Percentiles rank a stretch among this genome's conserved stretches.
Evolutionary conservation across 2,113 vertebrate species (phyloP).

Genomic region (Callithrix jacchus): DNA sequence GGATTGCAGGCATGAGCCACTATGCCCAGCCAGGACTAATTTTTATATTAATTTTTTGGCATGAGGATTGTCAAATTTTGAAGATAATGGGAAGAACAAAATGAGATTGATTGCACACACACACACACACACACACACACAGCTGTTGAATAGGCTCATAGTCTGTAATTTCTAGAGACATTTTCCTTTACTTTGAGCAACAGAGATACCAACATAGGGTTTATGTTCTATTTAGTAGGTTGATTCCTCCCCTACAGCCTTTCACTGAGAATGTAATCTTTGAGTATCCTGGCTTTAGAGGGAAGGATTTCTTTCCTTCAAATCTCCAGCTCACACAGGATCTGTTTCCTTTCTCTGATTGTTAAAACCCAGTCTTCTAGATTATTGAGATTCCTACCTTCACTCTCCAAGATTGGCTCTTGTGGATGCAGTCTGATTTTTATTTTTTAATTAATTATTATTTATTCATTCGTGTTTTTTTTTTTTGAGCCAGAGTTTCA

Average conservation of each 20-base stretch:
- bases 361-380: background rate
- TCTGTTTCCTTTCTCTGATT: background rate
- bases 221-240: background rate
- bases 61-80: background rate
- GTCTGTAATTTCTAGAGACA: background rate
- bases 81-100: background rate
- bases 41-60: too few relatives aligned
- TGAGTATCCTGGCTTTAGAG: background rate
- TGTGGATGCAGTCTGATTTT: background rate
- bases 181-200: background rate
- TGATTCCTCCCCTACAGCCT: background rate
- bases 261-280: background rate
- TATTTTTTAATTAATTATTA: too few relatives aligned
- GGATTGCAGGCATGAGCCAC: too few relatives aligned
- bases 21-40: too few relatives aligned
- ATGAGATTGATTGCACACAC: background rate
- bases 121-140: fast-evolving
- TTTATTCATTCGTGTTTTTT: too few relatives aligned
- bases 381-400: background rate
- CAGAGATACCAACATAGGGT: background rate
- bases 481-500: too few relatives aligned
- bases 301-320: background rate
- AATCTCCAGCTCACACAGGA: background rate
- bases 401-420: background rate
- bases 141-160: background rate